Base-by-base conservation (phyloP, 2,888 invertebrate species). In the Icerya purchasi region DNA sequence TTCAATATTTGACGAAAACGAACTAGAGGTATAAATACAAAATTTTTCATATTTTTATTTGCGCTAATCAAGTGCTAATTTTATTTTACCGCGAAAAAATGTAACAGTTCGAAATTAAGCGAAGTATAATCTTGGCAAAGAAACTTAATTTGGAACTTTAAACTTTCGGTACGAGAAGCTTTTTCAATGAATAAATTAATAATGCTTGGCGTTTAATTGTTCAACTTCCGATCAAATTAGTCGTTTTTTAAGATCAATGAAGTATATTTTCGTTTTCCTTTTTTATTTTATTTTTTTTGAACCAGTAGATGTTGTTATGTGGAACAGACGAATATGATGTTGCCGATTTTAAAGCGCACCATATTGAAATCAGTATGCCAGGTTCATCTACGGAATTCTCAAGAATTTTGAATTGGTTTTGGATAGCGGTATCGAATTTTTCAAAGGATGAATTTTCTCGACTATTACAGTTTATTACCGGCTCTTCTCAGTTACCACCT, bases 1-100 rank as follows among this genome's bases (percentile, higher is more conserved):
- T 63, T 88, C 89, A 69, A 91, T 92, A 71, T 93, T 94, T 73
- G 92, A 93, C 74, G 93, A 93, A 74, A 90, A 91, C 73, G 93
- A 94, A 74, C 77, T 94, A 23, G 93, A 94, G 84, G 89, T 90
- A 70, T n/a, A n/a, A n/a, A n/a, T n/a, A n/a, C n/a, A n/a, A n/a
- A n/a, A n/a, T n/a, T n/a, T n/a, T 70, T 71, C n/a, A n/a, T n/a
- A n/a, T n/a, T n/a, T 67, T 14, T 25, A 14, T 53, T 10, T 18
- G 23, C 23, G 22, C n/a, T 1, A 50, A 2, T n/a, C 50, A 14
- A 50, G 14, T 50, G n/a, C 10, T 50, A 50, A n/a, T n/a, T n/a
- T n/a, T n/a, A n/a, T n/a, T n/a, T n/a, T n/a, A n/a, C n/a, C n/a
- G n/a, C n/a, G n/a, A n/a, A n/a, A n/a, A n/a, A n/a, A n/a, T n/a